These are phyloP conservation scores for Arnoldichthys spilopterus DNA, from an alignment of 2,797 vertebrate genomes.

Conservation along the genomic window DNA sequence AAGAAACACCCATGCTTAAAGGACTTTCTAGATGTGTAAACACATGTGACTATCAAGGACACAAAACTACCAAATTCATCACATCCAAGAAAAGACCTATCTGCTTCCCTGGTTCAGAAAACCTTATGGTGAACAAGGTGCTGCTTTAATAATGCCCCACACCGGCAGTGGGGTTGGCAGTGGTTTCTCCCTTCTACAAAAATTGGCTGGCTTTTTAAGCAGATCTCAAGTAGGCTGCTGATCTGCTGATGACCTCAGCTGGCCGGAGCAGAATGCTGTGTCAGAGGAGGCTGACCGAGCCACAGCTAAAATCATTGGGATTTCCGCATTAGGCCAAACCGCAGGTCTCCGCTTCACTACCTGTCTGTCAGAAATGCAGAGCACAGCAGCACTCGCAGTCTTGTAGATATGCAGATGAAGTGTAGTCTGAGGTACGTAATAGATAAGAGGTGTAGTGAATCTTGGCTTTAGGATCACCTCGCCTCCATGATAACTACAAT, in stretches of 20 bases:
- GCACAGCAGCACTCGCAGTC: neutral
- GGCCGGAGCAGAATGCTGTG: neutral
- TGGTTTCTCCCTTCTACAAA: neutral
- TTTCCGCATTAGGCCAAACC: slow-evolving; percentile 29
- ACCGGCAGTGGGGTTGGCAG: neutral
- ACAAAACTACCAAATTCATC: too few relatives aligned
- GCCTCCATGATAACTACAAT: neutral
- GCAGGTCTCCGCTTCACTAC: neutral
- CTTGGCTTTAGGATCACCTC: neutral
- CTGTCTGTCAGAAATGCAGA: slow-evolving; percentile 9
- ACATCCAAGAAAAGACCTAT: too few relatives aligned
- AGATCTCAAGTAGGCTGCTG: slow-evolving; percentile 7
- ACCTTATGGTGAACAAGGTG: too few relatives aligned
- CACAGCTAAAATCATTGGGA: slow-evolving; percentile 26
- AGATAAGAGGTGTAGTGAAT: neutral
- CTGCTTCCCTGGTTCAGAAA: too few relatives aligned
- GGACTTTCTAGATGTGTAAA: too few relatives aligned
- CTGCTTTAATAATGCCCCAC: neutral
- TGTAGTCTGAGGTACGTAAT: neutral
- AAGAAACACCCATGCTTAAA: too few relatives aligned
- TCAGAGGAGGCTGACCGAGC: slow-evolving; percentile 27
- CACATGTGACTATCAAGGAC: too few relatives aligned
- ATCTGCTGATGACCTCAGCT: slow-evolving; percentile 27
- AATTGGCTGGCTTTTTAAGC: neutral
- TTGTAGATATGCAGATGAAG: neutral